Evolutionary conservation across 1,140 invertebrate genomes (phyloP).

Genomic region (Zophobas atratus): DNA sequence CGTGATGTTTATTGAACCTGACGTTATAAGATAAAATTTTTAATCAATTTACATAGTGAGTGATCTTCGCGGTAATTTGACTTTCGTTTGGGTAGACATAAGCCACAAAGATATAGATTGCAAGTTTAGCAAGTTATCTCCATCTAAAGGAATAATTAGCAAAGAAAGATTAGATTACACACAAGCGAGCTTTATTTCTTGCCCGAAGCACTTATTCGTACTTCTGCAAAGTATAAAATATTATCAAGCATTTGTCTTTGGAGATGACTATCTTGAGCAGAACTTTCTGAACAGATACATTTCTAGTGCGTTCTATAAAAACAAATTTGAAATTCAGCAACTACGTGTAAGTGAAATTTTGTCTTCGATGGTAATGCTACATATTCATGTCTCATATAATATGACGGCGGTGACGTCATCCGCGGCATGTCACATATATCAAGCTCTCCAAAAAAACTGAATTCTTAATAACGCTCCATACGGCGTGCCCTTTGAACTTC

Average conservation of each 20-base stretch:
- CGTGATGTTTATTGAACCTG: too few relatives aligned
- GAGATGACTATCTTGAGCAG: constrained; percentile 44
- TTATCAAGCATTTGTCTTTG: constrained; percentile 53
- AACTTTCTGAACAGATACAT: constrained; percentile 40
- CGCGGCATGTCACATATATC: too few relatives aligned
- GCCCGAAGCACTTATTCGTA: constrained; percentile 45
- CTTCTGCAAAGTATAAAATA: constrained; percentile 53
- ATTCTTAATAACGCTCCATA: too few relatives aligned
- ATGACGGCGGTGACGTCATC: too few relatives aligned
- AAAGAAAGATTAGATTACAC: constrained; percentile 55
- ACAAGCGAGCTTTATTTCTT: constrained; percentile 49
- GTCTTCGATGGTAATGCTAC: constrained; percentile 44
- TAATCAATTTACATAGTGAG: too few relatives aligned
- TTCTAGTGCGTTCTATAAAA: neutral
- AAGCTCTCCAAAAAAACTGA: too few relatives aligned
- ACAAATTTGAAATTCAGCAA: neutral
- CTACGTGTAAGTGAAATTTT: constrained; percentile 25
- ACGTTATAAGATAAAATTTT: too few relatives aligned
- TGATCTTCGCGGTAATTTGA: neutral
- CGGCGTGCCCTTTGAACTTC: too few relatives aligned
- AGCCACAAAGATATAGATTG: constrained; percentile 19
- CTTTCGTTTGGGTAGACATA: constrained; percentile 21
- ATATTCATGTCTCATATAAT: neutral
- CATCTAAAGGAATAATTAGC: constrained; percentile 50
- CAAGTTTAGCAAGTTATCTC: constrained; percentile 45